phyloP scores from a whole-genome alignment of 2,797 vertebrate genomes.

The Euthynnus affinis region DNA sequence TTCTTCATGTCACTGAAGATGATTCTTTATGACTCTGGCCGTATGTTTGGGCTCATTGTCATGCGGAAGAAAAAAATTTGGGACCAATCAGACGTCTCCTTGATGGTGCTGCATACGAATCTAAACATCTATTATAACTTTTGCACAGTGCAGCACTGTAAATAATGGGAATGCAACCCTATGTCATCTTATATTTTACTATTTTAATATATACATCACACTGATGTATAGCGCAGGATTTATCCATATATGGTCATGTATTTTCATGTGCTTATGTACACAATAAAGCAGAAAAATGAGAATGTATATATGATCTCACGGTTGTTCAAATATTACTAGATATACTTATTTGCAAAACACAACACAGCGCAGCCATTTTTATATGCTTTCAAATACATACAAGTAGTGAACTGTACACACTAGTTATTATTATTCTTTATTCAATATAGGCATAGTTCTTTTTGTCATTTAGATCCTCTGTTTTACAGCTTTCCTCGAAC shows the following conservation, averaged over 20 bases:
- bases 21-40: no score
- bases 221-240: neutral
- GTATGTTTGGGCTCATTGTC: no score
- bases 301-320: neutral
- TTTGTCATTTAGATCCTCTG: neutral
- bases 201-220: neutral
- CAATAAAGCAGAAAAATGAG: neutral
- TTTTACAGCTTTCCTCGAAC: neutral
- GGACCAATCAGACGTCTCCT: no score
- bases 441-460: neutral
- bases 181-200: neutral
- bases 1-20: no score
- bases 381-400: neutral
- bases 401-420: neutral
- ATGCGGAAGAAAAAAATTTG: no score
- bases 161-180: neutral
- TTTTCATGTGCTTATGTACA: neutral
- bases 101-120: no score
- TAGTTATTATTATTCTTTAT: neutral
- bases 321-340: neutral
- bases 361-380: neutral
- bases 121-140: no score
- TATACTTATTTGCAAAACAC: neutral
- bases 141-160: no score
- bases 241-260: neutral